Percentiles rank a stretch among this genome's conserved stretches.
phyloP scores from a whole-genome alignment of 2,797 vertebrate species.

The Dermochelys coriacea region DNA sequence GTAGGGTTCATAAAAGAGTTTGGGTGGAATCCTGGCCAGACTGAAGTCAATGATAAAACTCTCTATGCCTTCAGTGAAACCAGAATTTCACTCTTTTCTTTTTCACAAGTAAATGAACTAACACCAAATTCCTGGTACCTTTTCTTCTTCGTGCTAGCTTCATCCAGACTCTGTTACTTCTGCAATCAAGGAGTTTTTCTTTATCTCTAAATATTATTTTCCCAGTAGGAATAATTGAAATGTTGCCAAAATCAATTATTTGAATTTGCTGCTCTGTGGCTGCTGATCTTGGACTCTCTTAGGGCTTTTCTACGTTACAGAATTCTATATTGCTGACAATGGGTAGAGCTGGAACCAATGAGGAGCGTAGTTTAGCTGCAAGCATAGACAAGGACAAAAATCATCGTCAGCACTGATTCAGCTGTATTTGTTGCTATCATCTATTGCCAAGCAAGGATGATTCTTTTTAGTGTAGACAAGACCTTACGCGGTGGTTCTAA shows the following conservation, averaged over 20 bases:
- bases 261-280: background rate
- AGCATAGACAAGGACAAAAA: background rate
- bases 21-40: background rate
- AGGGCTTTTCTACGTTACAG: background rate
- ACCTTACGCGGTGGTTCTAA: background rate
- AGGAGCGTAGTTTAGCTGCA: background rate
- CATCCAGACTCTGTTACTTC: conserved; percentile 28
- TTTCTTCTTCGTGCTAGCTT: background rate
- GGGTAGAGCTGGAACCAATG: fast-evolving
- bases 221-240: conserved; percentile 57
- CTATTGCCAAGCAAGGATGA: background rate
- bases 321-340: background rate
- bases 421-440: background rate
- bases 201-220: conserved; percentile 45
- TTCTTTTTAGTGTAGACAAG: background rate
- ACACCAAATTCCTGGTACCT: conserved; percentile 5
- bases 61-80: background rate
- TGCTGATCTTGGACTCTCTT: conserved; percentile 32
- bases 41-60: background rate
- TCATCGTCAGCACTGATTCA: background rate
- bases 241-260: conserved; percentile 50
- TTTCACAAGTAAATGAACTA: background rate
- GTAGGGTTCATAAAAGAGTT: background rate
- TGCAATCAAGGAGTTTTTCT: conserved; percentile 19
- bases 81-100: background rate